Percentiles rank a stretch among this genome's conserved stretches.
These are phyloP conservation scores for Tineola bisselliella DNA, from an alignment of 2,888 invertebrate genomes.

Conservation along the genomic window DNA sequence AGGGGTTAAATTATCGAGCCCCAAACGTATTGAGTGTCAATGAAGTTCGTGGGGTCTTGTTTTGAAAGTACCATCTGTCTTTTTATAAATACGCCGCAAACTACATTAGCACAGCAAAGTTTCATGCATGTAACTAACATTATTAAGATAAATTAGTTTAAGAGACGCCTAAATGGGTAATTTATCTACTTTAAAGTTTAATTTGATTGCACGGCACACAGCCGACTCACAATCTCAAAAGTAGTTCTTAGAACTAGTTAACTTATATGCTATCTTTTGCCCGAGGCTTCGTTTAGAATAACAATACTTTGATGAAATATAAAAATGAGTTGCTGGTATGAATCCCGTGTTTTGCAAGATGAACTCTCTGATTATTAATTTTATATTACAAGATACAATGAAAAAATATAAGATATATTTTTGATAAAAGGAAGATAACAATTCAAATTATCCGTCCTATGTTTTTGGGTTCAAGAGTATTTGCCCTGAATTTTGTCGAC, in stretches of 20 bases:
- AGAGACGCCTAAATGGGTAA: not conserved
- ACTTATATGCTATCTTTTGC: not conserved
- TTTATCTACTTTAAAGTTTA: not conserved
- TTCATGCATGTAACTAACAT: not conserved
- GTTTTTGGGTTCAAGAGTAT: not conserved
- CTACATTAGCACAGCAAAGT: not conserved
- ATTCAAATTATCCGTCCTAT: not conserved
- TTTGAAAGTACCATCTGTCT: no score
- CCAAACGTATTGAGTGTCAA: slow-evolving; percentile 11
- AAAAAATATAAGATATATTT: no score
- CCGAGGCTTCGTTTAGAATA: not conserved
- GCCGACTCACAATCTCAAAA: not conserved
- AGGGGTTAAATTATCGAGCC: slow-evolving; percentile 9
- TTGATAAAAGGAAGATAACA: not conserved
- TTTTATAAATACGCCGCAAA: not conserved
- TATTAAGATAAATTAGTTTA: not conserved
- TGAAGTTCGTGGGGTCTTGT: not conserved
- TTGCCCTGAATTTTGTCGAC: not conserved
- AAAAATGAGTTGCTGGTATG: not conserved
- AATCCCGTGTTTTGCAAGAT: no score
- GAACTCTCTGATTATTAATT: no score
- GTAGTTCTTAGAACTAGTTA: not conserved
- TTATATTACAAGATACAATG: no score
- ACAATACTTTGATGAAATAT: not conserved
- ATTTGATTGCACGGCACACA: not conserved